Evolutionary conservation across 2,797 vertebrate genomes (phyloP), one percentile per base, ranked within the genome.

Genomic region (Leuciscus waleckii): DNA sequence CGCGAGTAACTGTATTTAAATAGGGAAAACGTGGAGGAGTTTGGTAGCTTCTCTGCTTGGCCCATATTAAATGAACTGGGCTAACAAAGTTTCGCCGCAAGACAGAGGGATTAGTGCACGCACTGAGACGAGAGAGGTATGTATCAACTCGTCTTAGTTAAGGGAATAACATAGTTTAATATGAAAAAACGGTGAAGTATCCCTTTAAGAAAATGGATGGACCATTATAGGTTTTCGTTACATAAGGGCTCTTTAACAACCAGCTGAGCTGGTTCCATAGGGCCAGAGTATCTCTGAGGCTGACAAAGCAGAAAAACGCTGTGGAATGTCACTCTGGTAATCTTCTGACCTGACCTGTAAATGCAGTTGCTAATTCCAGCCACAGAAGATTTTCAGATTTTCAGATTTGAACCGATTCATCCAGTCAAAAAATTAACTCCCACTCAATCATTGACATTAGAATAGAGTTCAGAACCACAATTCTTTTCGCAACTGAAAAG

Each of bases 331-430:
- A 83, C 4, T 37, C 32, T 7, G 13, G 46, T 54, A 51, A 49
- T 58, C 67, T 32, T 35, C 56, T 82, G 37, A 61, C 81, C 26
- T 46, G 81, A 71, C 9, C 54, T 46, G 37, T 43, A 82, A 82
- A 82, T 61, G 23, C 11, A 73, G 39, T 49, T 46, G 56, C 21
- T 51, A 65, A 35, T 78, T 63, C 37, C 37, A 78, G 76, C 13
- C 14, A 78, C 19, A 10, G 19, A 5, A 23, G 41, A 49, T 41
- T 74, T 82, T 73, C 26, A 82, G 21, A 35, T 46, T 46, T 49
- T 4, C 51, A 82, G 37, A 26, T 73, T 73, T 71, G 7, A 71
- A 82, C n/a, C 16, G 14, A 43, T 56, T 26, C 23, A 39, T 61
- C 54, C 35, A 78, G n/a, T 14, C 23, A 63, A 78, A 56, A 78